These are phyloP conservation scores for Gracilinanus agilis DNA, from an alignment of 2,113 vertebrate species.

Conservation along the genomic window DNA sequence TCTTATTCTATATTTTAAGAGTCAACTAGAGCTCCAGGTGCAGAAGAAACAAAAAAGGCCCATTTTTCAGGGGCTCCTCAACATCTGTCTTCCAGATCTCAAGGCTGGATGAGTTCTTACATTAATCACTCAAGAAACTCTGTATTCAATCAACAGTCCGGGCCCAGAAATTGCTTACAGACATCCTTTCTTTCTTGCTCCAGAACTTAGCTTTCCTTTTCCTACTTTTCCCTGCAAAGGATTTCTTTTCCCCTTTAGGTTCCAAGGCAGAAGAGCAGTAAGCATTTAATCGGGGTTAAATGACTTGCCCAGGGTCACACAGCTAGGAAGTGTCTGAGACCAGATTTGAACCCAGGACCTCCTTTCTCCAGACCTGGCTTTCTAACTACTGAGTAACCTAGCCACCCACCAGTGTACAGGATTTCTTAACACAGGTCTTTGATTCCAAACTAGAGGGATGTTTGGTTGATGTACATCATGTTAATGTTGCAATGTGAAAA, in stretches of 20 bases:
- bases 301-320: no score
- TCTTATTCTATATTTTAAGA: not conserved
- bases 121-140: slow-evolving; percentile 28
- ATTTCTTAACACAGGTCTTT: not conserved
- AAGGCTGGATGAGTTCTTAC: not conserved
- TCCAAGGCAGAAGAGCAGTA: no score
- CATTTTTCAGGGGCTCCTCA: not conserved
- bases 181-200: not conserved
- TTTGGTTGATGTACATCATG: not conserved
- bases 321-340: no score
- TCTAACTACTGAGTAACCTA: no score
- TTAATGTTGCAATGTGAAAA: not conserved
- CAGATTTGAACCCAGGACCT: no score
- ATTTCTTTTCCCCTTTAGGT: not conserved
- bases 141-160: slow-evolving; percentile 1
- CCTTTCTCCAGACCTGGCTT: no score
- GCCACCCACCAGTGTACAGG: no score
- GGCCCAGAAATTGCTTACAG: not conserved
- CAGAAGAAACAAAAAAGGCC: not conserved
- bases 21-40: not conserved
- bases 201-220: not conserved
- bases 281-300: no score
- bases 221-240: not conserved
- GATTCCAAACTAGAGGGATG: not conserved
- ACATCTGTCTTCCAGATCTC: not conserved